Evolutionary conservation across 2,888 invertebrate genomes (phyloP).

Genomic region (Agriopis marginaria): DNA sequence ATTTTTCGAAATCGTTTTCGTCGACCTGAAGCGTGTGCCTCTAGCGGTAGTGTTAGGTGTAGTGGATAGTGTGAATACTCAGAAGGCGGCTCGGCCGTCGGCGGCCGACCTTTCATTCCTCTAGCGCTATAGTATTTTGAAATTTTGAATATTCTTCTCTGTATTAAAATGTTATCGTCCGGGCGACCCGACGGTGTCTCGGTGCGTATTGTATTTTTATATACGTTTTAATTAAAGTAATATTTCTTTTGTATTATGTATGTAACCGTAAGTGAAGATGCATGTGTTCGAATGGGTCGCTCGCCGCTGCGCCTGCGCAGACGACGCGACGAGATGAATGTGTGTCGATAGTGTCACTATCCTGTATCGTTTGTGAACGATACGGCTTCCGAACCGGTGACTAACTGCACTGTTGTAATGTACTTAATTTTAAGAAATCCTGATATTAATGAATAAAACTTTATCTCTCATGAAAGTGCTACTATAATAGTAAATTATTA

Average conservation of each 20-base stretch:
- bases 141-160: constrained; percentile 64
- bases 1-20: constrained; percentile 75
- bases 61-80: constrained; percentile 79
- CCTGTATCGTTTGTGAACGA: not conserved
- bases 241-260: constrained; percentile 48
- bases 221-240: constrained; percentile 59
- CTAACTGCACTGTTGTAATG: constrained; percentile 59
- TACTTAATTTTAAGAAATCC: constrained; percentile 71
- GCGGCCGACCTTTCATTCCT: constrained; percentile 77
- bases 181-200: constrained; percentile 63
- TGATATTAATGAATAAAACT: constrained; percentile 64
- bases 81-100: constrained; percentile 73
- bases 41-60: constrained; percentile 58
- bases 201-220: constrained; percentile 65
- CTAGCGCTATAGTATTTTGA: constrained; percentile 72
- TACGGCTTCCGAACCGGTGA: constrained; percentile 39
- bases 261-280: constrained; percentile 40
- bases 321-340: constrained; percentile 22
- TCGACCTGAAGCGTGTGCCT: constrained; percentile 78
- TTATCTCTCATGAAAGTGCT: constrained; percentile 50
- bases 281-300: constrained; percentile 13
- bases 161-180: constrained; percentile 53
- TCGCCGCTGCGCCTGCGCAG: not conserved
- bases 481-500: constrained; percentile 61
- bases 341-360: constrained; percentile 11